A percentile compares a stretch with the other conserved stretches of the same genome.
phyloP scores from a whole-genome alignment of 1,140 invertebrate genomes.

The Sycophila sp. region DNA sequence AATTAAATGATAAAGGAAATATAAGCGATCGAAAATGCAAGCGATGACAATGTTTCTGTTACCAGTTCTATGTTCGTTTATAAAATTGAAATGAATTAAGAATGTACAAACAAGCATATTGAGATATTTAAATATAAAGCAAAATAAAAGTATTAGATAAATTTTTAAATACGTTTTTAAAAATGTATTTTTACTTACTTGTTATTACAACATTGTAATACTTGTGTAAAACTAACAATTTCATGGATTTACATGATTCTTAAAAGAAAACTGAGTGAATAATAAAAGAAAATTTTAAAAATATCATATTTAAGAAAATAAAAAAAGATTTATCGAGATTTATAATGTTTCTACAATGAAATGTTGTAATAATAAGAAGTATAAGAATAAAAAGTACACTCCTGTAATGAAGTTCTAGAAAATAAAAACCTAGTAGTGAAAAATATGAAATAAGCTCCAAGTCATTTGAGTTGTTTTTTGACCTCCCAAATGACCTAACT shows the following conservation, averaged over 20 bases:
- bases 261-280: not conserved
- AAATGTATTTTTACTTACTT: slow-evolving; percentile 22
- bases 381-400: not conserved
- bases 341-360: slow-evolving; percentile 19
- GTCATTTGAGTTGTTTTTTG: slow-evolving; percentile 22
- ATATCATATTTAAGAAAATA: slow-evolving; percentile 20
- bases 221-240: not conserved
- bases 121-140: slow-evolving; percentile 3
- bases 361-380: slow-evolving; percentile 29
- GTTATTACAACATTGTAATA: slow-evolving; percentile 21
- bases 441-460: slow-evolving; percentile 19
- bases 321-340: no score
- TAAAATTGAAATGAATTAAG: slow-evolving; percentile 15
- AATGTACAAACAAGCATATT: slow-evolving; percentile 29
- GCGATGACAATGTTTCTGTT: slow-evolving; percentile 34
- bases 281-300: slow-evolving; percentile 14
- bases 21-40: not conserved
- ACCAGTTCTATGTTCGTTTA: not conserved
- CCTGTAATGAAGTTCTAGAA: not conserved
- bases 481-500: slow-evolving; percentile 6
- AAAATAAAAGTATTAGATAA: slow-evolving; percentile 12
- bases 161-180: slow-evolving; percentile 22
- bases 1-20: slow-evolving; percentile 12
- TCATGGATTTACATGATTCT: not conserved
- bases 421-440: not conserved